A percentile compares a stretch with the other conserved stretches of the same genome.
Evolutionary conservation across 2,888 invertebrate species (phyloP).

Genomic region (Meloe dianella): DNA sequence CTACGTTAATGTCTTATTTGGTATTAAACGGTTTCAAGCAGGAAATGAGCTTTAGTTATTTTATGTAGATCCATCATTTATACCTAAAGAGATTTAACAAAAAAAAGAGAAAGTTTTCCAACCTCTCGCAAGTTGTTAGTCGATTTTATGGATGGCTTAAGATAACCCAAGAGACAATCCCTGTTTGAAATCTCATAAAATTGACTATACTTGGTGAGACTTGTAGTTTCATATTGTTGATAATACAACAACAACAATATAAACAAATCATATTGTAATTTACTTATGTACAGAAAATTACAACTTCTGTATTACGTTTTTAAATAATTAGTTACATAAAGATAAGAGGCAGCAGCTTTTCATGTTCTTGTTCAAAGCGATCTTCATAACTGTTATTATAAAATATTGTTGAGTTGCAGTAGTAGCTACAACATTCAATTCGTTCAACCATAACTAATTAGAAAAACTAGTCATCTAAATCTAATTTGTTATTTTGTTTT

Average conservation of each 20-base stretch:
- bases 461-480: neutral
- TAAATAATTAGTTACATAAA: neutral
- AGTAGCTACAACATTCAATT: neutral
- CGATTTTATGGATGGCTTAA: neutral
- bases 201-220: neutral
- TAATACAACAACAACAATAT: neutral
- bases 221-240: no score
- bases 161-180: neutral
- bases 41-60: neutral
- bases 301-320: neutral
- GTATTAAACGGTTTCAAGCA: neutral
- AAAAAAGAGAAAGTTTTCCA: neutral
- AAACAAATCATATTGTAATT: neutral
- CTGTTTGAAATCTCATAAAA: neutral
- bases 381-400: neutral
- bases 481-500: neutral
- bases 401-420: neutral
- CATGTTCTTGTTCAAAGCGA: neutral
- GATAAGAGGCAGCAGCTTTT: neutral
- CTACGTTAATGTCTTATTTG: neutral
- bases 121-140: neutral
- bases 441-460: conserved; percentile 12
- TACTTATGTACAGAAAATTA: neutral
- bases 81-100: neutral
- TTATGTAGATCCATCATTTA: neutral